Conservation (phyloP, 2,113 vertebrate species). For the Dipodomys ordii region DNA sequence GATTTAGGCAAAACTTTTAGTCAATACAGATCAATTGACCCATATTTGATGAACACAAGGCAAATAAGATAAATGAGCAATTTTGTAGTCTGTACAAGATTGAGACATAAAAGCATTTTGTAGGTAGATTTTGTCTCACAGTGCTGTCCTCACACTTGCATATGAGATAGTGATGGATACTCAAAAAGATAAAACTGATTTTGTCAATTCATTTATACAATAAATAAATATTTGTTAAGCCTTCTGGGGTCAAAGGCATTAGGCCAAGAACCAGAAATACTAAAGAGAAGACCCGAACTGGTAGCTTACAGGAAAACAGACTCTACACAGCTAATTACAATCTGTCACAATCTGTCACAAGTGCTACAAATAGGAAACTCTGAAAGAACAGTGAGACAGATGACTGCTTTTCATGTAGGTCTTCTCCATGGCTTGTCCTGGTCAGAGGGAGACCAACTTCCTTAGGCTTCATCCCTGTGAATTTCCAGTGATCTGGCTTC, state of each 20-base stretch:
- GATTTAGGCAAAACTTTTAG: conserved; percentile 21
- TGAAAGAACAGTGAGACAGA: background rate
- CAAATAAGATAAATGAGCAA: conserved; percentile 44
- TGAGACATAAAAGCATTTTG: background rate
- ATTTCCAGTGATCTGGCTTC: background rate
- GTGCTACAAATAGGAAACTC: background rate
- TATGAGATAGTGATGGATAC: background rate
- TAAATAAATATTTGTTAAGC: conserved; percentile 14
- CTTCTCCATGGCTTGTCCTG: background rate
- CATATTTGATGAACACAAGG: conserved; percentile 46
- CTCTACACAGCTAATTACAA: background rate
- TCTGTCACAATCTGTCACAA: background rate
- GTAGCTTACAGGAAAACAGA: background rate
- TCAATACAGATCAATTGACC: conserved; percentile 52
- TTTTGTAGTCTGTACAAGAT: background rate
- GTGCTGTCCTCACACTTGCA: background rate
- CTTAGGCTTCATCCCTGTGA: background rate
- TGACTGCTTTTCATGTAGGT: background rate
- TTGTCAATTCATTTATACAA: background rate
- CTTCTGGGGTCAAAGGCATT: background rate
- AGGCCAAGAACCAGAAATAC: background rate
- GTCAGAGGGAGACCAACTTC: background rate
- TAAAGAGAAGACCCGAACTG: background rate
- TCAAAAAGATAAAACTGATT: background rate
- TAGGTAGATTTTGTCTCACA: background rate